Conservation (phyloP, 2,888 invertebrate species). For the Nasonovia ribisnigri region DNA sequence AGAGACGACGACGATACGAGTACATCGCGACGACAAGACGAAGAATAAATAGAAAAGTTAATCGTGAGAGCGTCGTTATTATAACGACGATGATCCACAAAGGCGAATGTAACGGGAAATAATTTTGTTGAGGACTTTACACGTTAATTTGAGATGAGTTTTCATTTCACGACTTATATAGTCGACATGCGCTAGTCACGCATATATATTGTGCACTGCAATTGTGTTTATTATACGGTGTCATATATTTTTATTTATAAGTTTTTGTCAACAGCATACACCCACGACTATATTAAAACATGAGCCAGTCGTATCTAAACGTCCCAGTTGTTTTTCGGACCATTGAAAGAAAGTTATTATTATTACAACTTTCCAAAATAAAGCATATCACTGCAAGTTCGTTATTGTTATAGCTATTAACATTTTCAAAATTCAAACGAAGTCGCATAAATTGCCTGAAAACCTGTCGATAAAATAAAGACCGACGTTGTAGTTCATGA, state of each 20-base stretch:
- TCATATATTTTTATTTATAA: neutral
- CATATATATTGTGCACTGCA: neutral
- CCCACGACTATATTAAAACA: too few species aligned
- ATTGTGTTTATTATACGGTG: neutral
- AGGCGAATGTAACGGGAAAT: neutral
- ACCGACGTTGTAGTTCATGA: neutral
- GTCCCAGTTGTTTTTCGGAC: neutral
- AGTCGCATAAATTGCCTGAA: neutral
- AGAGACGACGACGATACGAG: too few species aligned
- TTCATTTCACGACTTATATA: neutral
- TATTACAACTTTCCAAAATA: neutral
- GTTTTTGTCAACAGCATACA: neutral
- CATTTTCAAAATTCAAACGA: neutral
- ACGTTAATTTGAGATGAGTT: neutral
- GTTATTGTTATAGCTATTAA: neutral
- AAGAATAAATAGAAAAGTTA: neutral
- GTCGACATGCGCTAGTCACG: neutral
- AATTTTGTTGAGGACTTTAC: slow-evolving; percentile 1
- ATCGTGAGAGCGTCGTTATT: neutral
- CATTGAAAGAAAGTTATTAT: neutral
- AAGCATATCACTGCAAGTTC: neutral
- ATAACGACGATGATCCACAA: neutral
- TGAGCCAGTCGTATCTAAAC: neutral
- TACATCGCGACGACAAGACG: neutral
- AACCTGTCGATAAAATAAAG: neutral